Base-by-base conservation (phyloP, 2,113 vertebrate genomes). In the Gallinago media region DNA sequence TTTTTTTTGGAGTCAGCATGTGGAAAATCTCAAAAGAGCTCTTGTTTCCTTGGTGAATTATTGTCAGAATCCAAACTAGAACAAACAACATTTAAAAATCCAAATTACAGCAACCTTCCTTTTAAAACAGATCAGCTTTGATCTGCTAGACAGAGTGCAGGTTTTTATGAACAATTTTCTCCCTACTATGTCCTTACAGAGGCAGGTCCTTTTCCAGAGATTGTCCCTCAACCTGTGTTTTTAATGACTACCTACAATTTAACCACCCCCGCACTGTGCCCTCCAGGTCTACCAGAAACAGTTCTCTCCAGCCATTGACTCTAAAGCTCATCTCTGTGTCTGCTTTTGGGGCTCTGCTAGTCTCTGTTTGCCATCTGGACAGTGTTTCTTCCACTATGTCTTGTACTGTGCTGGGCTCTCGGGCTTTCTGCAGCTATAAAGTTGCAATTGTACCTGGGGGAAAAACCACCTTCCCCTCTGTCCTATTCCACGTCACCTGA, bases 401-500 rank as follows among this genome's bases (percentile, higher is more conserved):
- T 44, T 22, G 12, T 27, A 29, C 11, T 1, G 2, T 22, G 19
- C 20, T 78, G 36, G 17, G 20, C 6, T 34, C 34, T 40, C 17
- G 29, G 44, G 15, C 22, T 47, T 61, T n/a, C 18, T 27, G 20
- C 15, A 66, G 26, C 34, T 50, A 7, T 42, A 46, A 32, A 18
- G 2, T 18, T 70, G 4, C 8, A 27, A 59, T 83, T 59, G 7
- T 66, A 58, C 19, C 42, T 1, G 0, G 0, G 20, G 7, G 14
- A 74, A 62, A 77, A 85, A 7, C 1, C 11, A 15, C 4, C 29
- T 77, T 73, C 36, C 76, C 15, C 34, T 84, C 27, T 70, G 18
- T 34, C 13, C 7, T 27, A 8, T 77, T 42, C 26, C 20, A 11
- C 1, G 0, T 49, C 6, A n/a, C 4, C 7, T 0, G 2, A 38